Evolutionary conservation across 1,140 invertebrate genomes (phyloP), one percentile per base, ranked within the genome.

Genomic region (Zaprionus capensis): DNA sequence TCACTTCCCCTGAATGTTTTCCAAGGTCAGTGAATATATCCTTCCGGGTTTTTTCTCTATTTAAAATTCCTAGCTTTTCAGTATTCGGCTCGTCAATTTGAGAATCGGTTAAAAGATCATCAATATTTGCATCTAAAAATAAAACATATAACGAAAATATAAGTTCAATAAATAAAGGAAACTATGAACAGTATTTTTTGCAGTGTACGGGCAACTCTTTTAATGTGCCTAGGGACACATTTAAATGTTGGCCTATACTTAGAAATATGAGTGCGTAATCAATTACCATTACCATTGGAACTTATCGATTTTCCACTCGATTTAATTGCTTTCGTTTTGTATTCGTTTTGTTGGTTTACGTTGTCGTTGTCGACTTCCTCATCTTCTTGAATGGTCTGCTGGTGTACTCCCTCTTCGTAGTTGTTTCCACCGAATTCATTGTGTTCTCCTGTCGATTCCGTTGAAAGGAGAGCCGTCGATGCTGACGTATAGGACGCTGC

Each of bases 401-500:
- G 83, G 24, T 88, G 85, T 12, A 88, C 76, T 26, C 56, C 67
- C 56, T 88, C 84, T 57, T 90, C 84, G 51, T 69, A 78, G 62
- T 51, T 79, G 14, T 24, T 46, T 5, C 65, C 63, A 5, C 75
- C 84, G 26, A 90, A 71, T 6, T 88, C 84, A 20, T 34, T 51
- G 61, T 79, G 68, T 11, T 82, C 78, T 36, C 71, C 55, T 11
- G 71, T 66, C 15, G 88, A 91, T 53, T 91, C 90, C 6, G 90
- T 88, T 14, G 90, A 86, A 14, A 91, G 71, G 4, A 86, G 62
- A 1, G 83, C 90, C 14, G 90, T 91, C 15, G 90, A 91, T n/a
- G 82, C 82, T 22, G 90, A 91, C 17, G 84, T 91, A 51, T 91
- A 91, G 6, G 90, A 91, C 3, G 82, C 84, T 6, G 78, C 81